These are phyloP conservation scores for Selene dorsalis DNA, from an alignment of 2,797 vertebrate genomes.

Conservation along the genomic window DNA sequence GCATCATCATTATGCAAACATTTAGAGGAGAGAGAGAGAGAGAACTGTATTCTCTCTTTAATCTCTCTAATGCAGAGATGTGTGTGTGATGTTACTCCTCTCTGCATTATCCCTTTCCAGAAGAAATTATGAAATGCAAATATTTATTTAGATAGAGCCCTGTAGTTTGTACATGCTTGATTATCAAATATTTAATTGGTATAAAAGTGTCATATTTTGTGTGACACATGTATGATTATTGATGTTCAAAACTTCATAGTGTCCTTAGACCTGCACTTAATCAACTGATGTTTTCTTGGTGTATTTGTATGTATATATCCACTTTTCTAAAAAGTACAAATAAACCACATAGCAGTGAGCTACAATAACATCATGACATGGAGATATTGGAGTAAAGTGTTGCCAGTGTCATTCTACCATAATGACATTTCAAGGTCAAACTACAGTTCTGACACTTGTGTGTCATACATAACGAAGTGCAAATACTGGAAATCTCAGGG, in stretches of 20 bases:
- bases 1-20: conserved; percentile 32
- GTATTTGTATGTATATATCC: background rate
- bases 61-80: background rate
- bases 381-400: background rate
- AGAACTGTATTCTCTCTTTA: background rate
- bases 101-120: background rate
- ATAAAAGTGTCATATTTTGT: background rate
- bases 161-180: background rate
- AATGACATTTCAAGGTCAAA: background rate
- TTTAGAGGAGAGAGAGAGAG: conserved; percentile 3
- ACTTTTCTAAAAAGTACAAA: too few relatives aligned
- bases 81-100: background rate
- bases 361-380: background rate
- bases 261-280: background rate
- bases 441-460: too few relatives aligned
- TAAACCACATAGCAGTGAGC: too few relatives aligned
- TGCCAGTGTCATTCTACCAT: background rate
- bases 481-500: background rate
- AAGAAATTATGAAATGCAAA: background rate
- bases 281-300: background rate
- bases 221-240: background rate
- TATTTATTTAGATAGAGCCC: conserved; percentile 4
- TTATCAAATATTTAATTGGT: background rate
- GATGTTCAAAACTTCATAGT: background rate
- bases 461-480: background rate